phyloP scores from a whole-genome alignment of 2,113 vertebrate genomes.

The Pseudorhombus dupliciocellatus region DNA sequence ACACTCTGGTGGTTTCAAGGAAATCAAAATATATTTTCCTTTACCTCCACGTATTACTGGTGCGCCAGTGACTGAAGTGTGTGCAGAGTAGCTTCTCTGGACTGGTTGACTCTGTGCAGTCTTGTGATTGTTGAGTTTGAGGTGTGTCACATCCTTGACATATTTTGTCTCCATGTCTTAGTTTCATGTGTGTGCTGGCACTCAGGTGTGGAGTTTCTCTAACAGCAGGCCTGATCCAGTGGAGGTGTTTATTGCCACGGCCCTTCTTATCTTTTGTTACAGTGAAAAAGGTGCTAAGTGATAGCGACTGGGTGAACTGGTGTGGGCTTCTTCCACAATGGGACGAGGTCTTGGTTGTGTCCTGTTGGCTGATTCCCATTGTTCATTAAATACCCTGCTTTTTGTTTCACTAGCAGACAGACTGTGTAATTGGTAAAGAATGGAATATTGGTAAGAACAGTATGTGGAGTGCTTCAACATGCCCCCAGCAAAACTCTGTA shows the following conservation, averaged over 20 bases:
- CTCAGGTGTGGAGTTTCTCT: constrained; percentile 47
- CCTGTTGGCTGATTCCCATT: constrained; percentile 30
- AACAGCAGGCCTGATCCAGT: constrained; percentile 1
- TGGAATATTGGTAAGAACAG: background rate
- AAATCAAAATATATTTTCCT: constrained; percentile 4
- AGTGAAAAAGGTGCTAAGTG: constrained; percentile 48
- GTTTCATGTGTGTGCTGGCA: constrained; percentile 33
- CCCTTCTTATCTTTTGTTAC: constrained; percentile 30
- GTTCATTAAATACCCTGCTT: constrained; percentile 29
- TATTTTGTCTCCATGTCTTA: constrained; percentile 53
- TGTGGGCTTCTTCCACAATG: constrained; percentile 13
- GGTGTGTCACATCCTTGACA: constrained; percentile 71
- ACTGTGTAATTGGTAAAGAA: constrained; percentile 21
- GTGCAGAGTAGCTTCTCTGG: constrained; percentile 5
- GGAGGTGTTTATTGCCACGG: constrained; percentile 3
- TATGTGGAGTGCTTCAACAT: constrained; percentile 1
- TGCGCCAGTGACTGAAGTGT: constrained; percentile 18
- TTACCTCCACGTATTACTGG: background rate
- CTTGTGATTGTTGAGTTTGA: constrained; percentile 34
- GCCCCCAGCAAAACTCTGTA: background rate
- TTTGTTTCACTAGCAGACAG: constrained; percentile 13
- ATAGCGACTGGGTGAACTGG: constrained; percentile 19
- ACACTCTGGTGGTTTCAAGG: background rate
- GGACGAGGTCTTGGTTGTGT: constrained; percentile 35
- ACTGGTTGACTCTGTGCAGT: constrained; percentile 3